Conservation (phyloP, 2,888 invertebrate genomes). For the Gasteruption jaculator region DNA sequence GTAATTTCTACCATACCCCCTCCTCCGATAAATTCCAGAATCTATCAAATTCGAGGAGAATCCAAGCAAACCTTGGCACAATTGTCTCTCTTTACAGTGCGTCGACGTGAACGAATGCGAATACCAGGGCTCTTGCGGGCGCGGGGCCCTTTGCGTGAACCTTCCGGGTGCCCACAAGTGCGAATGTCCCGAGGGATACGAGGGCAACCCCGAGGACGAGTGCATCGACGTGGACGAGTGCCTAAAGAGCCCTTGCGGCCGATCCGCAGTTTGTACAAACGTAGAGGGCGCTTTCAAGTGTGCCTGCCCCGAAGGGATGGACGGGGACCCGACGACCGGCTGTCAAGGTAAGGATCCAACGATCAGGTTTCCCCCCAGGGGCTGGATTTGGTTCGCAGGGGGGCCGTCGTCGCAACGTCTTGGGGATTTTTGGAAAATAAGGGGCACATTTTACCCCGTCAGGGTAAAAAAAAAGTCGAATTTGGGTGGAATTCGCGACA, state of each 20-base stretch:
- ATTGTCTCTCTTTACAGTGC: conserved; percentile 67
- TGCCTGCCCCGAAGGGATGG: conserved; percentile 76
- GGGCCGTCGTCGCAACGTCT: too few species aligned
- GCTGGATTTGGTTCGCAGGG: too few species aligned
- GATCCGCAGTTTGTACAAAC: conserved; percentile 76
- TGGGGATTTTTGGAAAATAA: too few species aligned
- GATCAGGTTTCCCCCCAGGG: too few species aligned
- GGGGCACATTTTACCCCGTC: too few species aligned
- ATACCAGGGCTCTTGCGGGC: conserved; percentile 68
- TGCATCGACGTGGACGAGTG: conserved; percentile 78
- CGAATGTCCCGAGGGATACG: conserved; percentile 77
- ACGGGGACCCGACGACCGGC: conserved; percentile 70
- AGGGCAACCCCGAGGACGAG: conserved; percentile 73
- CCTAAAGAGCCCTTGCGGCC: conserved; percentile 70
- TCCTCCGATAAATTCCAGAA: too few species aligned
- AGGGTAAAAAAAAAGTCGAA: too few species aligned
- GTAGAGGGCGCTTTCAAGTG: conserved; percentile 76
- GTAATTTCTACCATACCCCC: too few species aligned
- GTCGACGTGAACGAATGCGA: conserved; percentile 81
- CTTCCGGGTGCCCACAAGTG: conserved; percentile 77
- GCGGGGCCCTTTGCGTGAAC: conserved; percentile 76
- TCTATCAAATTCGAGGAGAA: too few species aligned
- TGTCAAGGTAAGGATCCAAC: conserved; percentile 78
- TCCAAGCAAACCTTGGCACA: too few species aligned
- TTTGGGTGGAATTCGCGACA: too few species aligned